A percentile compares a stretch with the other conserved stretches of the same genome.
Evolutionary conservation across 2,113 vertebrate species (phyloP).

Genomic region (Chaetodon trifascialis): DNA sequence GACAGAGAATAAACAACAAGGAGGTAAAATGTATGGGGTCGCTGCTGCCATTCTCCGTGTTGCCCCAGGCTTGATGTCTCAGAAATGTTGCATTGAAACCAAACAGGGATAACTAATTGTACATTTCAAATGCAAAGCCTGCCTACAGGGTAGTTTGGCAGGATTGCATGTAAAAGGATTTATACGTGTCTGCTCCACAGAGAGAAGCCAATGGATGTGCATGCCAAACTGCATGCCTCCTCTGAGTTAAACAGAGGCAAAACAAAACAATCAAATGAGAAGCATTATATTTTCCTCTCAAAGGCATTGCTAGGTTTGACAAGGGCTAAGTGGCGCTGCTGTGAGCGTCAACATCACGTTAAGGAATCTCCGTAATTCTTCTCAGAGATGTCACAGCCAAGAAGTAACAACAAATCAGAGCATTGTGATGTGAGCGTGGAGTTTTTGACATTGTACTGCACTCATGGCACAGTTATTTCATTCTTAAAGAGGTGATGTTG

Average conservation of each 20-base stretch:
- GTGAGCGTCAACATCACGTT: slow-evolving; percentile 22
- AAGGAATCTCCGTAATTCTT: slow-evolving; percentile 23
- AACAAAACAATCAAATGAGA: slow-evolving; percentile 51
- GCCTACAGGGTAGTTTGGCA: slow-evolving; percentile 79
- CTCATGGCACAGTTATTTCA: neutral
- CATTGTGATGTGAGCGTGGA: neutral
- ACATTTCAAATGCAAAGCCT: slow-evolving; percentile 84
- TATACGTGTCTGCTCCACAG: slow-evolving; percentile 70
- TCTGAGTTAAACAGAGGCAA: slow-evolving; percentile 48
- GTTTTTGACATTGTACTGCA: neutral
- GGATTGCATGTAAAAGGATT: slow-evolving; percentile 80
- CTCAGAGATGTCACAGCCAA: neutral
- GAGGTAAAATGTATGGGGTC: slow-evolving; percentile 48
- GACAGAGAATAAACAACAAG: slow-evolving; percentile 26
- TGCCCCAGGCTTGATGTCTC: slow-evolving; percentile 72
- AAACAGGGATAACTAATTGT: slow-evolving; percentile 84
- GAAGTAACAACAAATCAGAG: neutral
- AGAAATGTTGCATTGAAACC: slow-evolving; percentile 75
- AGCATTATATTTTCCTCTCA: slow-evolving; percentile 39
- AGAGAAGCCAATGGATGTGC: slow-evolving; percentile 69
- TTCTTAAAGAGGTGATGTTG: neutral
- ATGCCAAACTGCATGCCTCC: slow-evolving; percentile 70
- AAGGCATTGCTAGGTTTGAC: slow-evolving; percentile 50
- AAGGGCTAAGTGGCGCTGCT: slow-evolving; percentile 35
- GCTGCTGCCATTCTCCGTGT: slow-evolving; percentile 42